Percentiles rank a stretch among this genome's conserved stretches.
Conservation (phyloP, 2,888 invertebrate species). For the Calliopum simillimum region DNA sequence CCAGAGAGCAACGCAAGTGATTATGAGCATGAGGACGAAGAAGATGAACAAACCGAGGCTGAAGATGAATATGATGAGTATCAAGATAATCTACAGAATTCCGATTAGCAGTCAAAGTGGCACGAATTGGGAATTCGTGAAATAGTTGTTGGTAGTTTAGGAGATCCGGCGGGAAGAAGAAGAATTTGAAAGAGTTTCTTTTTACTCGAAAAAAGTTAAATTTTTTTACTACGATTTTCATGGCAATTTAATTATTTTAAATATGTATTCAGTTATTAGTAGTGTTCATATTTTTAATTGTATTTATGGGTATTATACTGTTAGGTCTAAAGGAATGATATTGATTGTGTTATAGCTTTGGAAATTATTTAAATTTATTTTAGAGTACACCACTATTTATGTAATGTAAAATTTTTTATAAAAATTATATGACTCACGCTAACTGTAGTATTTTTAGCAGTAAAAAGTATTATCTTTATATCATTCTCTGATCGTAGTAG, state of each 20-base stretch:
- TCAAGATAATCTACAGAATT: slow-evolving; percentile 67
- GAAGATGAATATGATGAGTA: slow-evolving; percentile 75
- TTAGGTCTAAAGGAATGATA: too few relatives aligned
- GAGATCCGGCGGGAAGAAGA: not conserved
- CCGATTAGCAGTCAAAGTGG: slow-evolving; percentile 54
- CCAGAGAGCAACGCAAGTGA: slow-evolving; percentile 71
- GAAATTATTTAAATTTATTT: too few relatives aligned
- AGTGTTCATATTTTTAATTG: not conserved
- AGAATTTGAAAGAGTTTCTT: too few relatives aligned
- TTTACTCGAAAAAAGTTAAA: too few relatives aligned
- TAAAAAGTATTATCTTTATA: too few relatives aligned
- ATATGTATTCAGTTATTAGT: slow-evolving; percentile 12
- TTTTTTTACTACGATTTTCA: not conserved
- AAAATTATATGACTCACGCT: too few relatives aligned
- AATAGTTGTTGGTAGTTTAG: not conserved
- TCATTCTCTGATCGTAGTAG: too few relatives aligned
- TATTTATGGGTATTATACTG: too few relatives aligned
- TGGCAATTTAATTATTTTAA: not conserved
- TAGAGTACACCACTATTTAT: too few relatives aligned
- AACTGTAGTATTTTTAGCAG: too few relatives aligned
- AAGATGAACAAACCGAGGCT: slow-evolving; percentile 72
- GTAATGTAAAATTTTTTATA: too few relatives aligned
- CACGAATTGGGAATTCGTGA: slow-evolving; percentile 2
- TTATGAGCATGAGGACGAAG: slow-evolving; percentile 70
- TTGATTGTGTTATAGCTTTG: too few relatives aligned